Conservation (phyloP, 2,888 invertebrate genomes). For the Xylophagus ater region DNA sequence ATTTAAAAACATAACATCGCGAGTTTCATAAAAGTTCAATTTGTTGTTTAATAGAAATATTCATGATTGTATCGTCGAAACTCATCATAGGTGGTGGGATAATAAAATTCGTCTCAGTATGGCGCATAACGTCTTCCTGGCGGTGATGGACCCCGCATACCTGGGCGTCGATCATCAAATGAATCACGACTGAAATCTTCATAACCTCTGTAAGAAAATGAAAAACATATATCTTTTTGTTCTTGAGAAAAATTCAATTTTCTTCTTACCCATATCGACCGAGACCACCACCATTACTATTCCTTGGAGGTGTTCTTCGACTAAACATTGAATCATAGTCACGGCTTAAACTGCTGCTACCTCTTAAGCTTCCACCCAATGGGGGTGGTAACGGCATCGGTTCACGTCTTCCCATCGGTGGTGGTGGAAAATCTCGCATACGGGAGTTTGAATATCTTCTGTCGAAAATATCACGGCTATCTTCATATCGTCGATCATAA, state of each 20-base stretch:
- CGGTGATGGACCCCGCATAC: slow-evolving; percentile 69
- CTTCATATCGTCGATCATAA: slow-evolving; percentile 72
- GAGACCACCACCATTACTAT: slow-evolving; percentile 36
- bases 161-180: slow-evolving; percentile 64
- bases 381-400: slow-evolving; percentile 70
- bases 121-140: slow-evolving; percentile 79
- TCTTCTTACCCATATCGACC: slow-evolving; percentile 35
- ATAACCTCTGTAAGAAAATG: slow-evolving; percentile 51
- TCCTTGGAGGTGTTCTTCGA: slow-evolving; percentile 61
- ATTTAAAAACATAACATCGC: too few species aligned
- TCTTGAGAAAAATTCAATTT: too few species aligned
- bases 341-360: slow-evolving; percentile 52
- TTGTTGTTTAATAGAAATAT: too few species aligned
- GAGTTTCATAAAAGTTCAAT: too few species aligned
- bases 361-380: slow-evolving; percentile 40
- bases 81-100: too few species aligned
- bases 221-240: slow-evolving; percentile 7
- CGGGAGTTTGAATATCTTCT: slow-evolving; percentile 55
- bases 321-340: slow-evolving; percentile 72
- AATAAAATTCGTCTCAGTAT: slow-evolving; percentile 48
- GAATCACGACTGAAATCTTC: slow-evolving; percentile 83
- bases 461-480: slow-evolving; percentile 68
- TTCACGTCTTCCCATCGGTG: slow-evolving; percentile 62
- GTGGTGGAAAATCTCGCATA: slow-evolving; percentile 50
- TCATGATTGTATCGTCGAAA: too few species aligned